phyloP scores from a whole-genome alignment of 2,113 vertebrate genomes.

The Turdus rufiventris region DNA sequence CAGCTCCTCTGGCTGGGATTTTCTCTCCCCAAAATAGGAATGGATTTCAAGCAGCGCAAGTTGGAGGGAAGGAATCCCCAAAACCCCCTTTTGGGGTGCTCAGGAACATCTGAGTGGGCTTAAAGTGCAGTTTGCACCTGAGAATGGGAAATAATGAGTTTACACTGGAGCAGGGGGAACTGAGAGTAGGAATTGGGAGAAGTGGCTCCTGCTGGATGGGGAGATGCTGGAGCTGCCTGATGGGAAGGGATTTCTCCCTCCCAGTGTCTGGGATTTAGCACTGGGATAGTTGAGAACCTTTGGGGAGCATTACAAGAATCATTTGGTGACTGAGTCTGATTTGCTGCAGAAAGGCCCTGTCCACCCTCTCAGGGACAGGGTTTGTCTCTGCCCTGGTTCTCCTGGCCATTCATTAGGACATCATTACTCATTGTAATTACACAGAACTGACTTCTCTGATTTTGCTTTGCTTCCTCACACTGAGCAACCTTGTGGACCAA shows the following conservation, averaged over 20 bases:
- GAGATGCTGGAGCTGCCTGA: neutral
- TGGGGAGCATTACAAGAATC: neutral
- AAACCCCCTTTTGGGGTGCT: neutral
- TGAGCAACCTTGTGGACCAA: rapidly evolving
- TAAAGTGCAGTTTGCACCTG: neutral
- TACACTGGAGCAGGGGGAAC: neutral
- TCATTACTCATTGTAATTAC: neutral
- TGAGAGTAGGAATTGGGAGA: neutral
- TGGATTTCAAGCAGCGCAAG: rapidly evolving
- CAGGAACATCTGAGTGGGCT: neutral
- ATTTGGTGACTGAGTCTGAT: neutral
- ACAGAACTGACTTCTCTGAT: neutral
- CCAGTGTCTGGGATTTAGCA: rapidly evolving
- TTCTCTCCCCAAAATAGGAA: neutral
- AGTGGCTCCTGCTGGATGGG: neutral
- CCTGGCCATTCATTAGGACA: neutral
- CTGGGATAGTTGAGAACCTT: neutral
- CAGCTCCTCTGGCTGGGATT: neutral
- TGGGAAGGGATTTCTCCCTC: neutral
- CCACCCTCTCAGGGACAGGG: neutral
- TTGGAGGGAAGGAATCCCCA: neutral
- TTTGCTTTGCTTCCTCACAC: neutral
- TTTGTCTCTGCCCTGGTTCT: neutral
- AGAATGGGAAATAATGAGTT: neutral
- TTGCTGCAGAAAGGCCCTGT: neutral